Percentiles rank a stretch among this genome's conserved stretches.
Conservation (phyloP, 2,113 vertebrate genomes). For the Tachuris rubrigastra region DNA sequence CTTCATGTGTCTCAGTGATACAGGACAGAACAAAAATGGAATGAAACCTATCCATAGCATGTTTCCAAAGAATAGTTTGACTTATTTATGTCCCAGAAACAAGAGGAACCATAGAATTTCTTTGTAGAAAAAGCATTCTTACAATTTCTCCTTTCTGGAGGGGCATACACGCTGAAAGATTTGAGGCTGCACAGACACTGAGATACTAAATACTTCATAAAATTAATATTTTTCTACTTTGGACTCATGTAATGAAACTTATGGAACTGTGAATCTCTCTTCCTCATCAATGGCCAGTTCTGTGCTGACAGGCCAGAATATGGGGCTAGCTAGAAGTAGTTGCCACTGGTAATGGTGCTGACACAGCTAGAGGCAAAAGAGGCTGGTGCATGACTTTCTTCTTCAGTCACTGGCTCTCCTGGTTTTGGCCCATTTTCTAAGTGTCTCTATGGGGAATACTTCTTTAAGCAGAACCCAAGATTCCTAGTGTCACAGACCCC, state of each 20-base stretch:
- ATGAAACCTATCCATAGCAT: neutral
- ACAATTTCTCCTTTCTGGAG: neutral
- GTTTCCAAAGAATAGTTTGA: neutral
- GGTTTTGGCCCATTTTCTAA: neutral
- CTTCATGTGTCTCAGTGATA: neutral
- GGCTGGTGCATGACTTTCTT: neutral
- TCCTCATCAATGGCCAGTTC: neutral
- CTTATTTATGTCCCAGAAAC: neutral
- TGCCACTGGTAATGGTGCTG: neutral
- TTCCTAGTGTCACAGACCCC: neutral
- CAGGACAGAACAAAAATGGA: neutral
- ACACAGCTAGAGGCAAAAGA: neutral
- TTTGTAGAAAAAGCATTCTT: neutral
- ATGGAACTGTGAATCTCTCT: neutral
- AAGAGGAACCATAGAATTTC: neutral
- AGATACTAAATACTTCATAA: neutral
- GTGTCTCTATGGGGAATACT: neutral
- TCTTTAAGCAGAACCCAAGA: neutral
- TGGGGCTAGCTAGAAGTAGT: neutral
- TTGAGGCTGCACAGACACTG: neutral
- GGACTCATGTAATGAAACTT: neutral
- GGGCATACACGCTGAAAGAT: neutral
- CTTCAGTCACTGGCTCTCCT: neutral
- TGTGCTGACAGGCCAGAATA: neutral
- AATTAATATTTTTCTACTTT: neutral